Percentiles rank a stretch among this genome's conserved stretches.
phyloP scores from a whole-genome alignment of 2,888 invertebrate species.

The Cosmorhoe ocellata region DNA sequence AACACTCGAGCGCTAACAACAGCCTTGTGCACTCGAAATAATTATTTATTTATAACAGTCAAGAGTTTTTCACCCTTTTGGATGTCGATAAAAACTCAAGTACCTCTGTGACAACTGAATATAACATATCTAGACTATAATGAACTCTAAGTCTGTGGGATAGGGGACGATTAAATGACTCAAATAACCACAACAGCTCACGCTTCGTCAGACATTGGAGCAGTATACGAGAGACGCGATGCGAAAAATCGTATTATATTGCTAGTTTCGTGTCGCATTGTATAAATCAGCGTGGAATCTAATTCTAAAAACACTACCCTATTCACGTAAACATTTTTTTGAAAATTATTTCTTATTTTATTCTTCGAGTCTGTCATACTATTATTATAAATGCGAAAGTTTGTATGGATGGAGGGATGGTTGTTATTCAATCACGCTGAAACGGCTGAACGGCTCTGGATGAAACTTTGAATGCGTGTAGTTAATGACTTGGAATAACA shows the following conservation, averaged over 20 bases:
- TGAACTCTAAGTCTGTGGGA: conserved; percentile 20
- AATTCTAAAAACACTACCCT: conserved; percentile 5
- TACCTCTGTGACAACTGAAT: conserved; percentile 24
- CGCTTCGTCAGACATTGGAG: conserved; percentile 20
- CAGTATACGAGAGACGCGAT: conserved; percentile 28
- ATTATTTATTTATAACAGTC: conserved; percentile 41
- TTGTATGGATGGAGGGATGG: no score
- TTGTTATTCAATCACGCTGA: no score
- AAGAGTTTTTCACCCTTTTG: conserved; percentile 40
- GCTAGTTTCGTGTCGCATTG: conserved; percentile 35
- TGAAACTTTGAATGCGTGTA: no score
- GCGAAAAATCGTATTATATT: conserved; percentile 40
- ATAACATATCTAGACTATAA: conserved; percentile 13
- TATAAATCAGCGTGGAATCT: conserved; percentile 26
- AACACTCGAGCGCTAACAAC: conserved; percentile 27
- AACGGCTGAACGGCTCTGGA: no score
- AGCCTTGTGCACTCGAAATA: conserved; percentile 32
- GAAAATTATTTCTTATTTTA: no score
- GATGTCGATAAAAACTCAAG: conserved; percentile 30
- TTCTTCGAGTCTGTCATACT: no score
- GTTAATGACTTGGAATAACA: no score
- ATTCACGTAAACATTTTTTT: no score
- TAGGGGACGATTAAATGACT: conserved; percentile 16
- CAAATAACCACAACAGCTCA: conserved; percentile 21
- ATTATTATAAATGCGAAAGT: no score